These are phyloP conservation scores for Globia sparganii DNA, from an alignment of 2,888 invertebrate species.

Conservation along the genomic window DNA sequence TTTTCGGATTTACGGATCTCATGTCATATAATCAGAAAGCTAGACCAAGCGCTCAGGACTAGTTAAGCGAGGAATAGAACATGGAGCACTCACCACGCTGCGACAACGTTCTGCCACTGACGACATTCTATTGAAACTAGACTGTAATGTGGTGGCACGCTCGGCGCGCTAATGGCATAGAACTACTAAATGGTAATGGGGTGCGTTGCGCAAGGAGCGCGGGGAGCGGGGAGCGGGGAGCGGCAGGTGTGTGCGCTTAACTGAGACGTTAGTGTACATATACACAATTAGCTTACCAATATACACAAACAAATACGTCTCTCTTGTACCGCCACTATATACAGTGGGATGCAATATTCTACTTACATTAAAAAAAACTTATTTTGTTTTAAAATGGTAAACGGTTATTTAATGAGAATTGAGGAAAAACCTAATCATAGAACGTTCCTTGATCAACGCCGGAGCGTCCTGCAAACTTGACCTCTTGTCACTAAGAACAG, in stretches of 20 bases:
- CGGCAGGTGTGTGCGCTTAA: constrained; percentile 68
- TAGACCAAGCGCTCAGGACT: not conserved
- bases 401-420: constrained; percentile 3
- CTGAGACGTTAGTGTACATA: constrained; percentile 63
- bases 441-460: constrained; percentile 4
- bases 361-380: not conserved
- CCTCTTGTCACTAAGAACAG: not conserved
- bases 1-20: not conserved
- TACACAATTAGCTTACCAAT: constrained; percentile 54
- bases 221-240: no score
- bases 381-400: not conserved
- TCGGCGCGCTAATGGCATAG: not conserved
- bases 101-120: no score
- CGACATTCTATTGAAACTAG: not conserved
- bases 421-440: not conserved
- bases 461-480: not conserved
- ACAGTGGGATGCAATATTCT: constrained; percentile 46
- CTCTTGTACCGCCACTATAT: constrained; percentile 41
- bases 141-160: not conserved
- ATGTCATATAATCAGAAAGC: not conserved
- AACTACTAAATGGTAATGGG: not conserved
- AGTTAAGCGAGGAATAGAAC: not conserved
- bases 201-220: not conserved
- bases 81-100: constrained; percentile 1
- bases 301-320: constrained; percentile 67